Evolutionary conservation across 1,140 invertebrate species (phyloP).

Genomic region (Drosophila willistoni): DNA sequence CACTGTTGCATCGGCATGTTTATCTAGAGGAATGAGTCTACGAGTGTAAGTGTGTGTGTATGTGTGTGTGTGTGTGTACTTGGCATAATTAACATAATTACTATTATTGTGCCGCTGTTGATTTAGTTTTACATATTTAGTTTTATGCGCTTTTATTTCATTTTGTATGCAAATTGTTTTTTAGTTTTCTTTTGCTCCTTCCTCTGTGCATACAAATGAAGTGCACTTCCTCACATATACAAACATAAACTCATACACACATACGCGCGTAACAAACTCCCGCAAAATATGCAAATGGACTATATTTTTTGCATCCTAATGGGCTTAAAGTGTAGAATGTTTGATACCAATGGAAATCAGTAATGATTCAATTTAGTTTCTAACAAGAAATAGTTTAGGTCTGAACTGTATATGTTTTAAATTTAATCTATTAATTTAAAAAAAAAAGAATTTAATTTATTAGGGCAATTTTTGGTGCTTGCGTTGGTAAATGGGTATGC

Average conservation of each 20-base stretch:
- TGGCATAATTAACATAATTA: slow-evolving; percentile 78
- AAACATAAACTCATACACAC: neutral
- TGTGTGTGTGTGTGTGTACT: slow-evolving; percentile 31
- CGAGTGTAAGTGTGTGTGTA: slow-evolving; percentile 7
- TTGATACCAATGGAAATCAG: no score
- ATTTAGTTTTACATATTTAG: slow-evolving; percentile 74
- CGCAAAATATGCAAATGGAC: slow-evolving; percentile 11
- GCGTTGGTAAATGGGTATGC: no score
- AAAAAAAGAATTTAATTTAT: no score
- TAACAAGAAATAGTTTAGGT: no score
- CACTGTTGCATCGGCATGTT: slow-evolving; percentile 56
- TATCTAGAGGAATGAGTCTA: slow-evolving; percentile 27
- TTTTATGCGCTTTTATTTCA: slow-evolving; percentile 54
- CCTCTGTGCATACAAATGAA: slow-evolving; percentile 42
- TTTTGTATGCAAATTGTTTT: slow-evolving; percentile 72
- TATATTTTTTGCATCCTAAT: slow-evolving; percentile 7
- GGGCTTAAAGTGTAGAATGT: slow-evolving; percentile 1
- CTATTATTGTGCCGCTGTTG: slow-evolving; percentile 75
- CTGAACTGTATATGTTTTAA: no score
- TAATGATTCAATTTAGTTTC: no score
- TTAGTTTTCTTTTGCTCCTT: slow-evolving; percentile 43
- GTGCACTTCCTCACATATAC: slow-evolving; percentile 11
- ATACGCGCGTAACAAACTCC: neutral
- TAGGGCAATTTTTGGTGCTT: no score
- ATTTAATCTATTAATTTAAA: no score